These are phyloP conservation scores for Siniperca undulata DNA, from an alignment of 2,797 vertebrate genomes.

Conservation along the genomic window DNA sequence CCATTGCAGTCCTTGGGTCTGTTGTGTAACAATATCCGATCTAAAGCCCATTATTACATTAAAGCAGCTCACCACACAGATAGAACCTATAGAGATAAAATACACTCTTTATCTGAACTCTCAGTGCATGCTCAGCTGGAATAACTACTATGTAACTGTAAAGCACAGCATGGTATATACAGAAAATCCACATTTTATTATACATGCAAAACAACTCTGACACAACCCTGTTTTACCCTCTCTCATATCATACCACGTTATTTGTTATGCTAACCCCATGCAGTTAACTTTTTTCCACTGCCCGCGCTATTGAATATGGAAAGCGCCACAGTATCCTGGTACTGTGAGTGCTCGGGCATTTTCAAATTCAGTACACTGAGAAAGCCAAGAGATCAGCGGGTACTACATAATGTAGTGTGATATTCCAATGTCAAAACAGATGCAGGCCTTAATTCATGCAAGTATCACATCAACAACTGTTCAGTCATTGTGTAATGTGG, in stretches of 20 bases:
- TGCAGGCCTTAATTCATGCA: slow-evolving; percentile 9
- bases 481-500: not conserved
- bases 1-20: slow-evolving; percentile 37
- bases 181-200: slow-evolving; percentile 27
- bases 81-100: slow-evolving; percentile 42
- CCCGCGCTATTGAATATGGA: slow-evolving; percentile 40
- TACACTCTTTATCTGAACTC: slow-evolving; percentile 37
- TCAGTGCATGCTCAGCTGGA: slow-evolving; percentile 18
- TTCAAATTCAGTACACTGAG: slow-evolving; percentile 33
- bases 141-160: slow-evolving; percentile 14
- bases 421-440: slow-evolving; percentile 29
- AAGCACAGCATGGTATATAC: not conserved
- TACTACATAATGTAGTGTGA: slow-evolving; percentile 12
- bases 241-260: slow-evolving; percentile 26
- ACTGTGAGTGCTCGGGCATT: slow-evolving; percentile 23
- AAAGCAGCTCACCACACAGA: slow-evolving; percentile 54
- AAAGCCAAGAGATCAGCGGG: slow-evolving; percentile 46
- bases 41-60: slow-evolving; percentile 65
- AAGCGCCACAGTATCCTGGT: slow-evolving; percentile 37
- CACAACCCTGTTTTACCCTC: slow-evolving; percentile 9
- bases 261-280: slow-evolving; percentile 33
- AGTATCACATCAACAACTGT: slow-evolving; percentile 4
- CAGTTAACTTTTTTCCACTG: slow-evolving; percentile 38
- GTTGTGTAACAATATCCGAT: slow-evolving; percentile 52
- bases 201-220: slow-evolving; percentile 28